These are phyloP conservation scores for Chrysopilus asiliformis DNA, from an alignment of 2,888 invertebrate species.

Conservation along the genomic window DNA sequence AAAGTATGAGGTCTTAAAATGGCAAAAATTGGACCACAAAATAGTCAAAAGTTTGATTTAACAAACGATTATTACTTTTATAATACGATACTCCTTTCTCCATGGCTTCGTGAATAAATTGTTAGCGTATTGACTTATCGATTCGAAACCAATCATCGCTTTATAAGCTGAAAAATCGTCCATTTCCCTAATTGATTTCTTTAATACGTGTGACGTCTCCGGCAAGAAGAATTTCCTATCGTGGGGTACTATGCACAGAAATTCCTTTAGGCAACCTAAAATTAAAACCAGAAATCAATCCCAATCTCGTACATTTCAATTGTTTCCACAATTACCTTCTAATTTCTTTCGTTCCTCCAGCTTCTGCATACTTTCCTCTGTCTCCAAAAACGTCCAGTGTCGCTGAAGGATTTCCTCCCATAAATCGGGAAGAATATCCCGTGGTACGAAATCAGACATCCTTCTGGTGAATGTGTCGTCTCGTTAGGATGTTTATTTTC, in stretches of 20 bases:
- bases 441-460: conserved; percentile 37
- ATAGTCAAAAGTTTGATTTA: too few relatives aligned
- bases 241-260: conserved; percentile 62
- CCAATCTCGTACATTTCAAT: background rate
- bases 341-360: conserved; percentile 60
- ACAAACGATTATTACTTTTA: conserved; percentile 64
- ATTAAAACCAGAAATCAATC: conserved; percentile 14
- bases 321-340: conserved; percentile 50
- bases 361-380: conserved; percentile 67
- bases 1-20: too few relatives aligned
- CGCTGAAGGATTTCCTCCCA: conserved; percentile 61
- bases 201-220: conserved; percentile 63
- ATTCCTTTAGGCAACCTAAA: conserved; percentile 63
- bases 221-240: conserved; percentile 64
- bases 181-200: conserved; percentile 53
- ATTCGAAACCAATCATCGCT: conserved; percentile 71
- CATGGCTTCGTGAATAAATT: conserved; percentile 78
- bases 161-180: conserved; percentile 68
- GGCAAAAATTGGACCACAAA: too few relatives aligned
- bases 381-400: conserved; percentile 66
- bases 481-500: too few relatives aligned
- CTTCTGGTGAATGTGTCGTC: background rate
- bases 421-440: conserved; percentile 39
- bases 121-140: conserved; percentile 71
- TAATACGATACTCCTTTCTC: conserved; percentile 71